A percentile compares a stretch with the other conserved stretches of the same genome.
These are phyloP conservation scores for Drosophila grimshawi DNA, from an alignment of 1,140 invertebrate species.

Conservation along the genomic window DNA sequence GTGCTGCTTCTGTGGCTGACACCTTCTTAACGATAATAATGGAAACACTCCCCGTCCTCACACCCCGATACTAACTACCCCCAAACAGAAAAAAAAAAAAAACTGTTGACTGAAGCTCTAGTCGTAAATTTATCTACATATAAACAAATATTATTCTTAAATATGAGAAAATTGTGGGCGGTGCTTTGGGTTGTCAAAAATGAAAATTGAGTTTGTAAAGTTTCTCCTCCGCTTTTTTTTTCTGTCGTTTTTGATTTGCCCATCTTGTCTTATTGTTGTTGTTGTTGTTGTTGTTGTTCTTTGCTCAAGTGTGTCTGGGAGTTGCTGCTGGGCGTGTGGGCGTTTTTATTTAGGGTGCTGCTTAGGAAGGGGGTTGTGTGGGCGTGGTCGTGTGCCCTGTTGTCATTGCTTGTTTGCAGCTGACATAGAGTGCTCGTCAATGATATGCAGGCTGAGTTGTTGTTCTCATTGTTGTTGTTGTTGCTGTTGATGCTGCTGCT, in stretches of 20 bases:
- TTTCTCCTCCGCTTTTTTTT: conserved; percentile 47
- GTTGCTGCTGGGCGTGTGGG: conserved; percentile 46
- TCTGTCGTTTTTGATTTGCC: conserved; percentile 40
- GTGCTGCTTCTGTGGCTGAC: conserved; percentile 60
- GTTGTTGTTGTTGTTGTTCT: conserved; percentile 22
- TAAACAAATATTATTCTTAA: conserved; percentile 83
- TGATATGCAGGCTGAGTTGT: conserved; percentile 72
- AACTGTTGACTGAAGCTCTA: conserved; percentile 43
- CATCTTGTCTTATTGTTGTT: conserved; percentile 21
- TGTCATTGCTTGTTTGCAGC: conserved; percentile 78
- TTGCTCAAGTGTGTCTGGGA: conserved; percentile 55
- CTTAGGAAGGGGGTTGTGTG: conserved; percentile 25
- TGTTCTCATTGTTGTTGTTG: conserved; percentile 18
- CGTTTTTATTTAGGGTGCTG: conserved; percentile 23
- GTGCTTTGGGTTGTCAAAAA: conserved; percentile 60
- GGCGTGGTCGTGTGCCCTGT: conserved; percentile 63
- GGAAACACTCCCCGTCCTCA: conserved; percentile 33
- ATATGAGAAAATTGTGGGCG: conserved; percentile 76
- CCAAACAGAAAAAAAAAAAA: conserved; percentile 2
- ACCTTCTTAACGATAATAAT: conserved; percentile 63
- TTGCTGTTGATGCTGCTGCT: conserved; percentile 48
- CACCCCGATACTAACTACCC: background rate
- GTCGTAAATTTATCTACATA: conserved; percentile 72
- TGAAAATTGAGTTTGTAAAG: conserved; percentile 79
- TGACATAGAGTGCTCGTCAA: conserved; percentile 82